Base-by-base conservation (phyloP, 2,888 invertebrate species). In the Lasioglossum lativentre region DNA sequence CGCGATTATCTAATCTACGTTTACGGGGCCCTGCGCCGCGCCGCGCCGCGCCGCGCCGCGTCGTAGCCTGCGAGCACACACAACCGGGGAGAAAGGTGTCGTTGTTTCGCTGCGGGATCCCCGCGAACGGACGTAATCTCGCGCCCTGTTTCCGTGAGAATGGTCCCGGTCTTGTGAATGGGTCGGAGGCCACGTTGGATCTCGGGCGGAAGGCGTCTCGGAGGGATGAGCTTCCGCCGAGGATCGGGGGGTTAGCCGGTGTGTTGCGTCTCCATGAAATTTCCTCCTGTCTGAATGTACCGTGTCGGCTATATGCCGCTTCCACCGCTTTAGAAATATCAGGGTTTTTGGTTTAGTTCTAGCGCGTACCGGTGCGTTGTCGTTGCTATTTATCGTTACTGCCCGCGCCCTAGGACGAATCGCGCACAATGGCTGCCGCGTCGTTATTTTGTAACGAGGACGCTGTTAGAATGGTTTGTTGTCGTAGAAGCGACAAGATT, bases 1-100 rank as follows among this genome's bases (percentile, higher is more conserved):
- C 79, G 70, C 85, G 85, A 86, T 89, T 91, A 91, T 91, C 91
- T 91, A 91, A 91, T 91, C 91, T 91, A 73, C 82, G 86, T 91
- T 91, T 91, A 88, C 90, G 83, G 85, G 83, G 83, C 74, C 81
- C 66, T 40, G 70, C 56, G 52, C 76, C 12, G 34, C 34, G 34
- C 34, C 34, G 70, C 56, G 52, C 76, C 12, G 34, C 34, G 34
- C 34, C 34, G 34, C 34, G 34, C 34, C 34, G 34, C 34, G 34
- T 42, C 42, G 27, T 63, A 63, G 63, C 63, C 63, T 19, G 30
- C n/a, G 68, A 12, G n/a, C 34, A 34, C 42, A 75, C 71, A 77
- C 68, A 75, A 80, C 27, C 30, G 66, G 74, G 42, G 76, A 88
- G 85, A 90, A 86, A 87, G 78, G 85, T 75, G 71, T 71, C 86